Percentiles rank a stretch among this genome's conserved stretches.
phyloP scores from a whole-genome alignment of 2,888 invertebrate genomes.

The Perdita meconis region DNA sequence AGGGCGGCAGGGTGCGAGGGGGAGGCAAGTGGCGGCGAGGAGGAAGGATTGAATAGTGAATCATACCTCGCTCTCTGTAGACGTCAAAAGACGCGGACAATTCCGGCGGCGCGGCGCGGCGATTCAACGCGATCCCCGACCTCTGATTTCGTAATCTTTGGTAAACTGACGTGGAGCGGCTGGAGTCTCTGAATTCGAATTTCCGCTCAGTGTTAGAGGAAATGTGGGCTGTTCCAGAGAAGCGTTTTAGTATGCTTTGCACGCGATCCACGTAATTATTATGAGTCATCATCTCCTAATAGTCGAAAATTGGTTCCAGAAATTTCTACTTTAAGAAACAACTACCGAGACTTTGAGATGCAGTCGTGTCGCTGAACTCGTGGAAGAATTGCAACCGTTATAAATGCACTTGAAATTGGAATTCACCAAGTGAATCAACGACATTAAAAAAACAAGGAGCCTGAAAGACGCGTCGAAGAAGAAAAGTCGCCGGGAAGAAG shows the following conservation, averaged over 20 bases:
- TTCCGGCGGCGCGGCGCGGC: slow-evolving; percentile 4
- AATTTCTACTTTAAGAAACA: too few relatives aligned
- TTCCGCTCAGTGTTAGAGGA: too few relatives aligned
- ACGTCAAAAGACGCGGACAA: slow-evolving; percentile 37
- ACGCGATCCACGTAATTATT: too few relatives aligned
- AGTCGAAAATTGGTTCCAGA: too few relatives aligned
- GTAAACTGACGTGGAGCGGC: neutral
- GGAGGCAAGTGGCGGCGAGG: slow-evolving; percentile 40
- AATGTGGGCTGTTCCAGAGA: too few relatives aligned
- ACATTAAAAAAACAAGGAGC: slow-evolving; percentile 1
- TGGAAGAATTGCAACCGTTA: too few relatives aligned
- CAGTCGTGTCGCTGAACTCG: too few relatives aligned
- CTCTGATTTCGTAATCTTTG: slow-evolving; percentile 28
- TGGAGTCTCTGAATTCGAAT: neutral
- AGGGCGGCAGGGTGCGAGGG: slow-evolving; percentile 21
- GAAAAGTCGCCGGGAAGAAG: slow-evolving; percentile 34
- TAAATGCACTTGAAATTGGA: too few relatives aligned
- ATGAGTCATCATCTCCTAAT: too few relatives aligned
- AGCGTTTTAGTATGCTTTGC: too few relatives aligned
- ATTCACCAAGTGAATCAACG: neutral
- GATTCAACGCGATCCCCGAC: slow-evolving; percentile 19
- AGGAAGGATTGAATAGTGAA: slow-evolving; percentile 59
- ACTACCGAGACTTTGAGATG: too few relatives aligned
- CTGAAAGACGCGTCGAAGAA: neutral
- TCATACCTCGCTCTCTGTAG: slow-evolving; percentile 56